Base-by-base conservation (phyloP, 2,888 invertebrate genomes). In the Tachina grossa region DNA sequence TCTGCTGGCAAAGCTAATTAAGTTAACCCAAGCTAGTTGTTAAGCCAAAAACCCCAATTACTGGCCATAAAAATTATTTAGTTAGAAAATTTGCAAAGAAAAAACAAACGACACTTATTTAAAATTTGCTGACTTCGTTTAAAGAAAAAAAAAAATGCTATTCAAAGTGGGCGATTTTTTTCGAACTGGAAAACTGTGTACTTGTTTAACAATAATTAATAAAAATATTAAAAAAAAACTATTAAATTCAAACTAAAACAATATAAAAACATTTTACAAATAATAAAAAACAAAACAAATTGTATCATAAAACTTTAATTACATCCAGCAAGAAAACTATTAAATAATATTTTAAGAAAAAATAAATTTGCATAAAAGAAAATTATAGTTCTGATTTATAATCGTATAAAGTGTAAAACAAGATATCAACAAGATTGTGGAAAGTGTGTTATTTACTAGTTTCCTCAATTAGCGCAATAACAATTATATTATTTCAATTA, bases 281-380 rank as follows among this genome's bases (percentile, higher is more conserved):
- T 31, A n/a, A 19, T 55, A 16, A 31, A 11, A 53, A 55, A n/a
- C n/a, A 53, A 55, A 11, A 59, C 31, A 6, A 31, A 31, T 31
- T 31, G 2, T 66, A 16, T 47, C 39, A 81, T 53, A 45, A 81
- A 75, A 45, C 51, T 81, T n/a, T 53, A 19, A 81, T 45, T 53
- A 43, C 39, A 45, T 53, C 2, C 1, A 45, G 1, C 43, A 51
- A 31, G 39, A 59, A 68, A 68, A 59, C 47, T 49, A 59, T 59
- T 68, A 57, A 57, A 19, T 13, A 47, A 59, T 19, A 8, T 39
- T 55, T 45, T 16, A 8, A 43, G 61, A 13, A 45, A 10, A 31
- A 43, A 9, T 43, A 41, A 61, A 61, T 69, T 69, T 61, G 41
- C 57, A 31, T 61, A 45, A 39, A 31, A 69, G 13, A 65, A 55